Evolutionary conservation across 37 sponge, comb jelly and placozoan genomes (phyloP).

Genomic region (Ianthella basta): DNA sequence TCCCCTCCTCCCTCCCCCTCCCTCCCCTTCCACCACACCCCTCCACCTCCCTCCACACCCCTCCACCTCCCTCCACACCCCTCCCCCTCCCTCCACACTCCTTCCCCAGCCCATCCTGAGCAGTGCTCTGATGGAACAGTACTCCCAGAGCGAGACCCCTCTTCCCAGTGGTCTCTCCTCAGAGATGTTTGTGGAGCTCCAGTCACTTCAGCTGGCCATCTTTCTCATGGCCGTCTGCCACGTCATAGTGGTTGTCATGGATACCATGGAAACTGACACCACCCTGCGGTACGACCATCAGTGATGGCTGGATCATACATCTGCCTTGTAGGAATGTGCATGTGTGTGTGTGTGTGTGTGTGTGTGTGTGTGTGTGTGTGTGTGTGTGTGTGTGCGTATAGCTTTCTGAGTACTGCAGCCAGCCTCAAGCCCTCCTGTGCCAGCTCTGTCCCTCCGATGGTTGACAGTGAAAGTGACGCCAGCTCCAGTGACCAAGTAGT

Average conservation of each 20-base stretch:
- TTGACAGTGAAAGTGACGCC: background rate
- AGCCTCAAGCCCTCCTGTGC: slow-evolving; percentile 59
- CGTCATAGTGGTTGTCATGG: slow-evolving; percentile 71
- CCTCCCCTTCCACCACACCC: too few relatives aligned
- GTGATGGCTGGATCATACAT: background rate
- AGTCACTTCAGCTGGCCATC: slow-evolving; percentile 76
- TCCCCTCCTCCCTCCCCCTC: too few relatives aligned
- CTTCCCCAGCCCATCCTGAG: slow-evolving; percentile 67
- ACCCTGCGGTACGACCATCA: slow-evolving; percentile 39
- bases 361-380: slow-evolving; percentile 11
- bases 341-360: slow-evolving; percentile 9
- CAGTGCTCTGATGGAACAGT: slow-evolving; percentile 55
- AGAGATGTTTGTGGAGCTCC: slow-evolving; percentile 60
- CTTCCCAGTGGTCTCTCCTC: slow-evolving; percentile 54
- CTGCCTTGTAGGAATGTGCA: background rate
- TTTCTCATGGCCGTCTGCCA: slow-evolving; percentile 79
- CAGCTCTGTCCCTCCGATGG: background rate
- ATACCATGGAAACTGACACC: slow-evolving; percentile 60
- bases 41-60: too few relatives aligned
- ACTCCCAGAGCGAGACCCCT: slow-evolving; percentile 17
- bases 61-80: background rate
- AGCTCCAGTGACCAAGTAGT: background rate
- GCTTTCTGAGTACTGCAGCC: slow-evolving; percentile 64
- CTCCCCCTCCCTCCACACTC: background rate
- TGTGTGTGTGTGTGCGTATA: slow-evolving; percentile 15